Conservation (phyloP, 2,888 invertebrate genomes). For the Athrips mouffetella region DNA sequence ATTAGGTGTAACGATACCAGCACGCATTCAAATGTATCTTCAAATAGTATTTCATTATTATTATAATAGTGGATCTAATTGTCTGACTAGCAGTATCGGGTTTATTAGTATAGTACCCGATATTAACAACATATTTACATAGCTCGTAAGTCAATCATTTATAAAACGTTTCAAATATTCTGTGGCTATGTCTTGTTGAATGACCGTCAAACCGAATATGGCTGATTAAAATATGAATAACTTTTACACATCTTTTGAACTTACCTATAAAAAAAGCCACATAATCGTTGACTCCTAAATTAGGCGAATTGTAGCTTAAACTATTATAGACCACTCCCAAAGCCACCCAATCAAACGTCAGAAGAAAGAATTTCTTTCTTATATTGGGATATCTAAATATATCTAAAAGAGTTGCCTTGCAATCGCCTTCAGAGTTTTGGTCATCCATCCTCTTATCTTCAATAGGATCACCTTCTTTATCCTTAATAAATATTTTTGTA, state of each 20-base stretch:
- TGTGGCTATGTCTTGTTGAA: no score
- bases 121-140: no score
- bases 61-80: no score
- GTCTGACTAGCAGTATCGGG: no score
- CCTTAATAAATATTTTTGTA: constrained; percentile 52
- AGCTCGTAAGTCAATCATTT: no score
- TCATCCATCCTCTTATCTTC: constrained; percentile 65
- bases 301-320: constrained; percentile 81
- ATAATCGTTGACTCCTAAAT: constrained; percentile 83
- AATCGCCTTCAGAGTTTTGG: constrained; percentile 65
- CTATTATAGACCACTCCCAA: constrained; percentile 84
- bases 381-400: constrained; percentile 82
- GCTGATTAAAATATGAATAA: background rate
- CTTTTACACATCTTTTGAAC: constrained; percentile 22
- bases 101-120: no score
- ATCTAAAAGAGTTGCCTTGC: constrained; percentile 80
- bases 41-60: no score
- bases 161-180: no score
- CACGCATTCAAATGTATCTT: no score
- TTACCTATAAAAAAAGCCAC: constrained; percentile 82
- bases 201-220: no score
- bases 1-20: no score
- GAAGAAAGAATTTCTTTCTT: constrained; percentile 80
- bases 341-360: constrained; percentile 82
- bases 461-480: constrained; percentile 43